Evolutionary conservation across 2,797 vertebrate genomes (phyloP).

Genomic region (Sebastes goodei): DNA sequence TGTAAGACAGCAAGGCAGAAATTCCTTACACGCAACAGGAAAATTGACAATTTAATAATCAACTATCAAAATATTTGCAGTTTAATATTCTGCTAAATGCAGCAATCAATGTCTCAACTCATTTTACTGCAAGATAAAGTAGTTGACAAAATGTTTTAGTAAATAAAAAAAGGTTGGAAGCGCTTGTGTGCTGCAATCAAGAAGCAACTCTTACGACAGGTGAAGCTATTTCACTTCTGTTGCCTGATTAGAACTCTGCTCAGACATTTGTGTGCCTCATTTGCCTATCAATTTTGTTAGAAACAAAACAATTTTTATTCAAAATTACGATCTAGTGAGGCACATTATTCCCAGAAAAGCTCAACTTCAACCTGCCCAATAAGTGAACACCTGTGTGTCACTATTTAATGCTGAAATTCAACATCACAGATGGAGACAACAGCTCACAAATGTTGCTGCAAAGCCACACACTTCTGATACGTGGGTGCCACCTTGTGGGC

Average conservation of each 20-base stretch:
- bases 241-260: not conserved
- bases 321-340: accelerated
- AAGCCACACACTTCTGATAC: not conserved
- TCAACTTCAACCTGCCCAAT: too few species aligned
- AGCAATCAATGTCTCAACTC: not conserved
- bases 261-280: accelerated
- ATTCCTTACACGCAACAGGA: not conserved
- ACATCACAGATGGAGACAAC: accelerated
- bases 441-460: too few species aligned
- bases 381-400: not conserved
- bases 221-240: not conserved
- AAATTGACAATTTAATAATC: not conserved
- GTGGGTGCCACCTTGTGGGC: not conserved
- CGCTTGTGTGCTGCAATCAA: not conserved
- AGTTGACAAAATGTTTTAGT: not conserved
- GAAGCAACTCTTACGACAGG: not conserved
- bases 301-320: not conserved
- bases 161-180: not conserved
- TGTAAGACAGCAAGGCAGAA: not conserved
- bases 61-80: accelerated
- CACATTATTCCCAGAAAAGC: not conserved
- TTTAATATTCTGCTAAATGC: too few species aligned
- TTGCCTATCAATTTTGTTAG: not conserved
- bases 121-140: not conserved
- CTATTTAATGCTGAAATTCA: not conserved